Evolutionary conservation across 64 coral and sea anemone species (phyloP).

Genomic region (Actinia equina): DNA sequence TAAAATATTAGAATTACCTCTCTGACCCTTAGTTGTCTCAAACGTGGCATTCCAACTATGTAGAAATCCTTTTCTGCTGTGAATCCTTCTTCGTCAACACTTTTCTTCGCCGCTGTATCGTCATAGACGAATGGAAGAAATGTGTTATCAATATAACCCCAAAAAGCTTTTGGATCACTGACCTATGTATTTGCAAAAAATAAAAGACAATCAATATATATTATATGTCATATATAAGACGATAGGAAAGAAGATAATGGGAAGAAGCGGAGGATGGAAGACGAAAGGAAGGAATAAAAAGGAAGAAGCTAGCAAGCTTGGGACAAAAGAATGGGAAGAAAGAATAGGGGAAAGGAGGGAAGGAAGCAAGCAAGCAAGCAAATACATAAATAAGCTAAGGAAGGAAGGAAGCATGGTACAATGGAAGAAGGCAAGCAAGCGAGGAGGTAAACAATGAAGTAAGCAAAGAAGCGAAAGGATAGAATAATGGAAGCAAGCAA

Average conservation of each 20-base stretch:
- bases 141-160: constrained; percentile 24
- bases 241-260: too few relatives aligned
- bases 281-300: too few relatives aligned
- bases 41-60: constrained; percentile 64
- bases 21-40: constrained; percentile 52
- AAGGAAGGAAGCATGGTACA: too few relatives aligned
- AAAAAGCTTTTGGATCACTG: constrained; percentile 6
- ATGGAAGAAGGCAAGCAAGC: background rate
- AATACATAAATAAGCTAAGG: too few relatives aligned
- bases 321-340: too few relatives aligned
- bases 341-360: too few relatives aligned
- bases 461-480: too few relatives aligned
- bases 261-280: too few relatives aligned
- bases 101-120: constrained; percentile 10
- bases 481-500: background rate
- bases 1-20: constrained; percentile 3
- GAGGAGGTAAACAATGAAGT: too few relatives aligned
- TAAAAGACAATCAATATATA: background rate
- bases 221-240: background rate
- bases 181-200: background rate
- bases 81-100: constrained; percentile 22
- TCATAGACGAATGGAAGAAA: constrained; percentile 37
- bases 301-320: too few relatives aligned
- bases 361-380: too few relatives aligned
- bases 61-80: constrained; percentile 32